A percentile compares a stretch with the other conserved stretches of the same genome.
phyloP scores from a whole-genome alignment of 2,113 vertebrate species.

The Todiramphus saurophagus region DNA sequence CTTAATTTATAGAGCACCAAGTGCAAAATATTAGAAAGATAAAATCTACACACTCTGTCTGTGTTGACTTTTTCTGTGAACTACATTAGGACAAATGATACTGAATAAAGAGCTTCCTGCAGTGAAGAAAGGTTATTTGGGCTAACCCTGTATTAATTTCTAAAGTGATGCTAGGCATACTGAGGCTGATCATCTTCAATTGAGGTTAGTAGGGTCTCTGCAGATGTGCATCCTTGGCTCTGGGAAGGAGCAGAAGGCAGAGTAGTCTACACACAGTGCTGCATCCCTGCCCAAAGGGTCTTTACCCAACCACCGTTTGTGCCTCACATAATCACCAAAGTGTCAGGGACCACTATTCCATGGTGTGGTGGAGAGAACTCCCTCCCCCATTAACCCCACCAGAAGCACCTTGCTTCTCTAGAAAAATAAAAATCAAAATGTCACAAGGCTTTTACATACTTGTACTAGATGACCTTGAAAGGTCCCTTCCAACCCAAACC shows the following conservation, averaged over 20 bases:
- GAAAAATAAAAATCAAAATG: background rate
- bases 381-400: background rate
- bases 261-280: rapidly evolving
- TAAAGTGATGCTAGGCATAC: rapidly evolving
- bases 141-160: background rate
- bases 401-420: background rate
- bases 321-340: background rate
- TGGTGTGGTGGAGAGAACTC: background rate
- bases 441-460: background rate
- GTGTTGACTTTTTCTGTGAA: background rate
- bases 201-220: background rate
- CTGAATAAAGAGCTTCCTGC: background rate
- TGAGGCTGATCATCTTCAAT: background rate
- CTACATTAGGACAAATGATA: background rate
- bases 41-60: background rate
- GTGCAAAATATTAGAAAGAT: background rate
- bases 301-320: background rate
- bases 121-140: background rate
- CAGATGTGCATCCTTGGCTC: background rate
- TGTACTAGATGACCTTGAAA: background rate
- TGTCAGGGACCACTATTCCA: background rate
- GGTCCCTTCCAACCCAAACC: background rate
- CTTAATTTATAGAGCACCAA: background rate
- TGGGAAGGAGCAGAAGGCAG: background rate
- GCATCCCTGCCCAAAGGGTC: background rate